Conservation (phyloP, 2,113 vertebrate species). For the Anolis carolinensis region DNA sequence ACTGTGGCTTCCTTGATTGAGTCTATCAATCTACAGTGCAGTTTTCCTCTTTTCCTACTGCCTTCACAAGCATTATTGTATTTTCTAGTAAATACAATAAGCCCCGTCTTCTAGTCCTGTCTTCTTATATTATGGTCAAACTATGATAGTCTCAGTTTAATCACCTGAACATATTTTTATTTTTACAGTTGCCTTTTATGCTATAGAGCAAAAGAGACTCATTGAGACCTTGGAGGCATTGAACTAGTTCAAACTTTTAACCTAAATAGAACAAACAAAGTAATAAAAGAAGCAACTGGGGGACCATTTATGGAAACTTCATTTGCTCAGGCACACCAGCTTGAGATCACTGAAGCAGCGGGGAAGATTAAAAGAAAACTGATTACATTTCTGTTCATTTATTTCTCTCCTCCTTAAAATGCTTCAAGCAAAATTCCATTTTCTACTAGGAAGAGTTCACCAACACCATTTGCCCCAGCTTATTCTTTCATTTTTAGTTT, state of each 20-base stretch:
- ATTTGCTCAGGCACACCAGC: neutral
- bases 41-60: too few species aligned
- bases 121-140: too few species aligned
- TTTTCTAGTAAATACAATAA: too few species aligned
- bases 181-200: neutral
- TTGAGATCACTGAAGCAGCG: neutral
- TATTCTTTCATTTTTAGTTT: neutral
- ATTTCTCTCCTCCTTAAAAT: neutral
- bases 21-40: too few species aligned
- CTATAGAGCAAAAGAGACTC: conserved; percentile 7
- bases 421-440: neutral
- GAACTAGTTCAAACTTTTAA: neutral
- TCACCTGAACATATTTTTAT: too few species aligned
- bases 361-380: neutral
- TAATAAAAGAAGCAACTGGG: neutral
- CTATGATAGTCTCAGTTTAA: too few species aligned
- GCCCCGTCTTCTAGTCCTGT: too few species aligned
- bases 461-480: too few species aligned
- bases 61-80: too few species aligned
- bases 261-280: conserved; percentile 15
- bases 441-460: neutral
- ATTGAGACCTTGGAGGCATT: neutral
- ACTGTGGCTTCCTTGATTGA: too few species aligned
- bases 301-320: neutral
- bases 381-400: conserved; percentile 5